A percentile compares a stretch with the other conserved stretches of the same genome.
Evolutionary conservation across 2,113 vertebrate genomes (phyloP).

Genomic region (Tinamus guttatus): DNA sequence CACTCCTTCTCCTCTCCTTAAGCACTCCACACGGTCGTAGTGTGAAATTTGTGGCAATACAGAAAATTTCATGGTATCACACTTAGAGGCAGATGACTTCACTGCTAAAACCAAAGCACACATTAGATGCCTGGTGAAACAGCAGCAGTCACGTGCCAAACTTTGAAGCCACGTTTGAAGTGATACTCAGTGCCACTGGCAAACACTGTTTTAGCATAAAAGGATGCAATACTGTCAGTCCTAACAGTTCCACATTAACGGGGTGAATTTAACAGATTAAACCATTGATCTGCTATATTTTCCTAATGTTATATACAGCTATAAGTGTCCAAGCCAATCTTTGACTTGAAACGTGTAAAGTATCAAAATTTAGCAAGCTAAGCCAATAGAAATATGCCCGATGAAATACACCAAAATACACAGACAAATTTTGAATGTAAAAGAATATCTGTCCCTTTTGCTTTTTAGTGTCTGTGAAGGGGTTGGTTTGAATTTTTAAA

Average conservation of each 20-base stretch:
- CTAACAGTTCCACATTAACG: neutral
- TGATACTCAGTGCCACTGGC: neutral
- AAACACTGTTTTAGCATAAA: neutral
- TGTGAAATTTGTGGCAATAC: neutral
- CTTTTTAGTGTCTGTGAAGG: neutral
- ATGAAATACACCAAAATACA: neutral
- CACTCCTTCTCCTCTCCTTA: neutral
- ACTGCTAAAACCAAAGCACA: neutral
- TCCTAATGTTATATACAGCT: neutral
- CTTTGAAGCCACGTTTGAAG: neutral
- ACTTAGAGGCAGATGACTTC: neutral
- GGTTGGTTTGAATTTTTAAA: neutral
- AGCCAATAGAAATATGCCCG: neutral
- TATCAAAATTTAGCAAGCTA: neutral
- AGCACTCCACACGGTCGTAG: neutral
- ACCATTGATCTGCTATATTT: neutral
- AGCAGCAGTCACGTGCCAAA: neutral
- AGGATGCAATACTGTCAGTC: accelerated
- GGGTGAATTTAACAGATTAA: neutral
- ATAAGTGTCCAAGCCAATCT: neutral
- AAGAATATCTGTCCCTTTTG: neutral
- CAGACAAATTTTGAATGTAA: neutral
- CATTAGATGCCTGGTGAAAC: neutral
- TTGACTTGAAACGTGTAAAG: neutral
- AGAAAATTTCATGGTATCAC: neutral